phyloP scores from a whole-genome alignment of 2,888 invertebrate genomes.

The Calliscelio sp. region DNA sequence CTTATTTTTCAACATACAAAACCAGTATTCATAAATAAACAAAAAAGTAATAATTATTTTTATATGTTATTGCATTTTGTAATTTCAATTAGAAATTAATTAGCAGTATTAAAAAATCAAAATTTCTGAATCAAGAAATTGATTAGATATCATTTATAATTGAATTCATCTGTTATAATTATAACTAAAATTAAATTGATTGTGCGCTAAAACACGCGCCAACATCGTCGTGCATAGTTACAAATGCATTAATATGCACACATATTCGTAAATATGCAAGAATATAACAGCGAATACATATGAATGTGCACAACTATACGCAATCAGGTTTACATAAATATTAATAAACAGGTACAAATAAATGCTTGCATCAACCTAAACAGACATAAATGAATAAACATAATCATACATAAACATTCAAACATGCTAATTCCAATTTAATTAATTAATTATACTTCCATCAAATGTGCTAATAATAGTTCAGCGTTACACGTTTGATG shows the following conservation, averaged over 20 bases:
- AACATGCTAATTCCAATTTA: slow-evolving; percentile 34
- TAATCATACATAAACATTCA: slow-evolving; percentile 27
- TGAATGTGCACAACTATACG: slow-evolving; percentile 22
- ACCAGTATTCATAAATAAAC: too few species aligned
- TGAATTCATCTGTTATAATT: too few species aligned
- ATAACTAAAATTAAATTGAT: slow-evolving; percentile 8
- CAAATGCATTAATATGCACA: slow-evolving; percentile 35
- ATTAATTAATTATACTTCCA: slow-evolving; percentile 40
- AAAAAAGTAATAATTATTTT: too few species aligned
- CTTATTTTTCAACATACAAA: too few species aligned
- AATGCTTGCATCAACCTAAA: slow-evolving; percentile 30
- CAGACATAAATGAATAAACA: slow-evolving; percentile 31
- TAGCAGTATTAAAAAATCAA: too few species aligned
- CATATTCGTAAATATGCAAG: slow-evolving; percentile 33
- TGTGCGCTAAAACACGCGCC: slow-evolving; percentile 1
- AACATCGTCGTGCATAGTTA: slow-evolving; percentile 11
- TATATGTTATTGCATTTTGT: too few species aligned
- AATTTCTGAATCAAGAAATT: too few species aligned
- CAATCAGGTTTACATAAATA: slow-evolving; percentile 31
- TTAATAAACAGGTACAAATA: slow-evolving; percentile 44
- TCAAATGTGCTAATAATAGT: slow-evolving; percentile 15
- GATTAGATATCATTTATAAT: too few species aligned
- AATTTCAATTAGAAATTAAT: too few species aligned
- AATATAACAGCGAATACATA: slow-evolving; percentile 32
- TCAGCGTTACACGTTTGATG: neutral